Conservation (phyloP, 2,888 invertebrate species). For the Luperina nickerlii region DNA sequence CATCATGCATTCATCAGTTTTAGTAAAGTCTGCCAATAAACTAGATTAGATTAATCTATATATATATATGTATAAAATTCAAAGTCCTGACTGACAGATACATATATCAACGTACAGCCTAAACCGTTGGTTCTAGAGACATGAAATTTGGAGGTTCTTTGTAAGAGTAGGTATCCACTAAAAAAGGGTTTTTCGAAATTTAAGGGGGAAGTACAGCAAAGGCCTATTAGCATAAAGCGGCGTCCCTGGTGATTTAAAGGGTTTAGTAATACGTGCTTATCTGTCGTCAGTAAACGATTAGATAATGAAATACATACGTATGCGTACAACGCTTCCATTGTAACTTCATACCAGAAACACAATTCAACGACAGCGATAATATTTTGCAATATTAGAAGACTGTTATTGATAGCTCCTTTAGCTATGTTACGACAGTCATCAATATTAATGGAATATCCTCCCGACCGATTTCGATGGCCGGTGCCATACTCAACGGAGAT, state of each 20-base stretch:
- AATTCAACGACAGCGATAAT: conserved; percentile 24
- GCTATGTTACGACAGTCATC: neutral
- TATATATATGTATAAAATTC: too few relatives aligned
- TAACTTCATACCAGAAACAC: conserved; percentile 34
- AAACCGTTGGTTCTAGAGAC: too few relatives aligned
- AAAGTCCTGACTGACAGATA: too few relatives aligned
- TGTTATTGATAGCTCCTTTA: neutral
- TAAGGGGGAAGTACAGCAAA: conserved; percentile 19
- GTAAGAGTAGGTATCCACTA: too few relatives aligned
- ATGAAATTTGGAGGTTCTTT: too few relatives aligned
- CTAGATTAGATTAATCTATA: neutral
- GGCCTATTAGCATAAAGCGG: conserved; percentile 65
- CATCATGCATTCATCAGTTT: neutral
- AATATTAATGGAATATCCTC: conserved; percentile 10
- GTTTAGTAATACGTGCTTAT: conserved; percentile 63
- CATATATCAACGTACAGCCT: too few relatives aligned
- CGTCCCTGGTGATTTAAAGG: conserved; percentile 68
- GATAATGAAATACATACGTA: conserved; percentile 48
- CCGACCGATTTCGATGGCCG: neutral
- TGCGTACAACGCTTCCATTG: conserved; percentile 30
- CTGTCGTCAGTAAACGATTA: conserved; percentile 52
- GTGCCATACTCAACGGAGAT: neutral
- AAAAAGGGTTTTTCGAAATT: too few relatives aligned
- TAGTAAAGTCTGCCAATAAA: neutral
- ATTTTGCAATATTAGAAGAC: conserved; percentile 27